Percentiles rank a stretch among this genome's conserved stretches.
These are phyloP conservation scores for Creontiades dilutus DNA, from an alignment of 2,888 invertebrate genomes.

Conservation along the genomic window DNA sequence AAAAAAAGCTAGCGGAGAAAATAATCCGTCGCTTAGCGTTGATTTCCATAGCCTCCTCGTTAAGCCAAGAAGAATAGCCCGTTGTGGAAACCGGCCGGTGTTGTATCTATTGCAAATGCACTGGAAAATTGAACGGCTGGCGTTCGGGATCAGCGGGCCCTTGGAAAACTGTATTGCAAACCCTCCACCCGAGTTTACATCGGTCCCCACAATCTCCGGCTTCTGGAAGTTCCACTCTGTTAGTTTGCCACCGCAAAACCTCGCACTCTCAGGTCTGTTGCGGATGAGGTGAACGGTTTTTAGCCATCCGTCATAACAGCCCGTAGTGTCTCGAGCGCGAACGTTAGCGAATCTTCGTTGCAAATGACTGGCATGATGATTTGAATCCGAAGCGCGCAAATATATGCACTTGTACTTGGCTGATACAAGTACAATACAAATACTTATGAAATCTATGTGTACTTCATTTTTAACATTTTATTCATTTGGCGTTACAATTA, in stretches of 20 bases:
- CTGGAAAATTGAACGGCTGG: conserved; percentile 17
- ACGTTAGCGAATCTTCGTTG: no score
- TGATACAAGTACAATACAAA: no score
- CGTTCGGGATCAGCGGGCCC: conserved; percentile 26
- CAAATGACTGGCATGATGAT: no score
- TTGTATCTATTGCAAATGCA: conserved; percentile 36
- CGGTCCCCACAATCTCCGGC: conserved; percentile 20
- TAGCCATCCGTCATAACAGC: no score
- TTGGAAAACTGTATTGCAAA: conserved; percentile 27
- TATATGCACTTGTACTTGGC: no score
- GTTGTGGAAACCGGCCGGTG: background rate
- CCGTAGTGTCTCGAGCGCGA: no score
- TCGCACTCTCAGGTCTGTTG: background rate
- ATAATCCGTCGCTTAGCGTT: conserved; percentile 14
- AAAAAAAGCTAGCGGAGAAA: conserved; percentile 37
- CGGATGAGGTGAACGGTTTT: no score
- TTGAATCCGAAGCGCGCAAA: no score
- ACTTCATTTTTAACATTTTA: no score
- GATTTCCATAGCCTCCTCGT: conserved; percentile 20
- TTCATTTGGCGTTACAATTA: no score
- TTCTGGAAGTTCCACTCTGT: conserved; percentile 8
- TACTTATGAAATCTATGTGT: no score
- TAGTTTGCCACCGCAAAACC: conserved; percentile 12
- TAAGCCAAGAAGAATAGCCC: conserved; percentile 30
- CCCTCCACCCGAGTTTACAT: conserved; percentile 29